Percentiles rank a stretch among this genome's conserved stretches.
phyloP scores from a whole-genome alignment of 1,140 invertebrate species.

The Nebria ingens region DNA sequence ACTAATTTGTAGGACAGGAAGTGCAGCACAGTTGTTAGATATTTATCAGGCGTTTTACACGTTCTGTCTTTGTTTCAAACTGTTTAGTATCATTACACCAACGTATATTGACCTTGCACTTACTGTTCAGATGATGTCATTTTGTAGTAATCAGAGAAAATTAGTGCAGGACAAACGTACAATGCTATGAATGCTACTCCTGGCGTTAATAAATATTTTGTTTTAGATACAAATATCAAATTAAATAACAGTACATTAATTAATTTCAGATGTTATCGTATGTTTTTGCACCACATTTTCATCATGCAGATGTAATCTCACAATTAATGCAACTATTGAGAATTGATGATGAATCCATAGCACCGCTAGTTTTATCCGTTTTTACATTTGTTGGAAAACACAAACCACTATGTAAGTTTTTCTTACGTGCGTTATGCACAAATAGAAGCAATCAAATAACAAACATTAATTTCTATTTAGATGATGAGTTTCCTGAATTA shows the following conservation, averaged over 20 bases:
- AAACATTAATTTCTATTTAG: constrained; percentile 36
- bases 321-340: constrained; percentile 68
- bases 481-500: constrained; percentile 58
- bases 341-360: constrained; percentile 71
- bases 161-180: no score
- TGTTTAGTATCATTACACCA: no score
- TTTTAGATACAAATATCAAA: not conserved
- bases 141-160: no score
- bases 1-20: no score
- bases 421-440: constrained; percentile 11
- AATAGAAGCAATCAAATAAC: not conserved
- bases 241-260: not conserved
- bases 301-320: constrained; percentile 72
- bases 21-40: no score
- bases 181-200: no score
- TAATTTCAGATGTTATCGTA: constrained; percentile 62
- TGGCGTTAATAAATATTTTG: not conserved
- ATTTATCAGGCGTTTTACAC: no score
- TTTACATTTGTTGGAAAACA: constrained; percentile 83
- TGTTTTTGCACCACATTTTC: constrained; percentile 87
- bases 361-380: constrained; percentile 69
- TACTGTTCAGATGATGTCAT: no score
- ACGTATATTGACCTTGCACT: no score
- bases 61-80: no score
- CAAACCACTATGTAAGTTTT: constrained; percentile 57